A percentile compares a stretch with the other conserved stretches of the same genome.
phyloP scores from a whole-genome alignment of 2,797 vertebrate species.

The Phalloptychus januarius region DNA sequence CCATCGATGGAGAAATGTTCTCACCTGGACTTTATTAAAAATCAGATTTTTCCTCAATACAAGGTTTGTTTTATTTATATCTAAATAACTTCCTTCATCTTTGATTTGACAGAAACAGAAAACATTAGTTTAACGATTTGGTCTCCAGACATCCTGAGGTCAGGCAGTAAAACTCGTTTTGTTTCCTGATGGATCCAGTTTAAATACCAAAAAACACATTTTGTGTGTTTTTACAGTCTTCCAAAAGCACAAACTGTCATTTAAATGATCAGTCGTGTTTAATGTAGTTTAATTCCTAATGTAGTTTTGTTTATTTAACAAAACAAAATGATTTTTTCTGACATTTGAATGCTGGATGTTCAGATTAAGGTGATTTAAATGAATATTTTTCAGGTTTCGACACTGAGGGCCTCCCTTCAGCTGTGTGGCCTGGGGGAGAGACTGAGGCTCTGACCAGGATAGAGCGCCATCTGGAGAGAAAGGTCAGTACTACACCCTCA shows the following conservation, averaged over 20 bases:
- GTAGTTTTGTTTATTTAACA: background rate
- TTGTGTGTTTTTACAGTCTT: too few relatives aligned
- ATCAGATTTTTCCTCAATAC: background rate
- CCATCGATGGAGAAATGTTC: background rate
- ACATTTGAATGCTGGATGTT: background rate
- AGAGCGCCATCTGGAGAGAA: conserved; percentile 83
- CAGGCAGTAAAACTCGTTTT: background rate
- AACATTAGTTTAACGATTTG: background rate
- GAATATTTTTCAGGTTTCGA: conserved; percentile 76
- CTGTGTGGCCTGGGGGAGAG: conserved; percentile 84
- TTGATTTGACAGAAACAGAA: too few relatives aligned
- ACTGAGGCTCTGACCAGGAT: conserved; percentile 82
- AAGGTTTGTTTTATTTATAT: background rate
- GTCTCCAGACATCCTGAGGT: background rate
- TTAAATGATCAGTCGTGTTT: too few relatives aligned
- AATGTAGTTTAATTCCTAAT: too few relatives aligned
- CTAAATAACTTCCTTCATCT: background rate
- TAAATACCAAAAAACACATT: too few relatives aligned
- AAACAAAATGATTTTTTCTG: too few relatives aligned
- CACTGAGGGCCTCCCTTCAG: conserved; percentile 77
- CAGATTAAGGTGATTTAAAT: conserved; percentile 1
- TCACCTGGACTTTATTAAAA: background rate
- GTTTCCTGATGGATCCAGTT: background rate
- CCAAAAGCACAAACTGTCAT: background rate
- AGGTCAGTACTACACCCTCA: conserved; percentile 61